Evolutionary conservation across 2,113 vertebrate genomes (phyloP).

Genomic region (Spermophilus dauricus): DNA sequence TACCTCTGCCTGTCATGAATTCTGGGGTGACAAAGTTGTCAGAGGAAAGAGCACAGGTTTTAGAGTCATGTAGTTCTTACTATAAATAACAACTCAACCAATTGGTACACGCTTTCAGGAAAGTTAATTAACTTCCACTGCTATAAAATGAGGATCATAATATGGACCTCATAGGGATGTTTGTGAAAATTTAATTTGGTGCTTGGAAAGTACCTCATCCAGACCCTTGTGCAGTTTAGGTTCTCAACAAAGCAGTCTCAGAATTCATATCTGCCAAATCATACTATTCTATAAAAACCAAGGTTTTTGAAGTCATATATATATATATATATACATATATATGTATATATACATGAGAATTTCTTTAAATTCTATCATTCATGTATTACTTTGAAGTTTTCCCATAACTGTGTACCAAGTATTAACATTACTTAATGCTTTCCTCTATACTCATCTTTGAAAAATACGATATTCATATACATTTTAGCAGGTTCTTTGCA

Average conservation of each 20-base stretch:
- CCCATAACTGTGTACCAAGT: background rate
- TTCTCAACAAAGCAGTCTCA: slow-evolving; percentile 34
- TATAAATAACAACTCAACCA: background rate
- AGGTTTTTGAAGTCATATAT: background rate
- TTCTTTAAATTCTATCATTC: slow-evolving; percentile 41
- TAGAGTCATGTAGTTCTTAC: background rate
- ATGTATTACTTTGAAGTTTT: background rate
- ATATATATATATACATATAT: background rate
- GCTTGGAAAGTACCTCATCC: background rate
- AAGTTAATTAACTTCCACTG: background rate
- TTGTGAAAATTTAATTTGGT: background rate
- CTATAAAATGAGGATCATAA: background rate
- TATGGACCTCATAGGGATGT: background rate
- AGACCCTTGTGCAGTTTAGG: background rate
- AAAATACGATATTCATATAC: slow-evolving; percentile 24
- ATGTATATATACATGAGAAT: background rate
- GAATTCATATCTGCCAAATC: slow-evolving; percentile 4
- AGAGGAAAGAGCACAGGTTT: background rate
- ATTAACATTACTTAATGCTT: background rate
- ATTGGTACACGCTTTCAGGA: background rate
- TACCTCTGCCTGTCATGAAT: background rate
- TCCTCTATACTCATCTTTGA: slow-evolving; percentile 15
- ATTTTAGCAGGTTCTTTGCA: slow-evolving; percentile 2
- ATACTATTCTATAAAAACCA: background rate
- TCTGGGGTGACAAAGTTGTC: background rate